Conservation (phyloP, 1,140 invertebrate genomes). For the Pteromalus puparum region DNA sequence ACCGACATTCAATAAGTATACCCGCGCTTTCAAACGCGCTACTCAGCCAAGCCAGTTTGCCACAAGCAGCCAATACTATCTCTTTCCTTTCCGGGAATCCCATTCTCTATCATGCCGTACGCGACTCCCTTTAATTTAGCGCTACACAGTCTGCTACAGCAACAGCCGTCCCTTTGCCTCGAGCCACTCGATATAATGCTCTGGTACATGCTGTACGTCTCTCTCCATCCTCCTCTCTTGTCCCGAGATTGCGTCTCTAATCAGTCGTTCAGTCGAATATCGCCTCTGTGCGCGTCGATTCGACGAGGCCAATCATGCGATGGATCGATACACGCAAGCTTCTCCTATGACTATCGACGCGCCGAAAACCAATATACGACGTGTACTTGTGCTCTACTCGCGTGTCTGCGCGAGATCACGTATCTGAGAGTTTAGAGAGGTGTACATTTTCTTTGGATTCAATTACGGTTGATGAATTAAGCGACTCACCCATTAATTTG, state of each 20-base stretch:
- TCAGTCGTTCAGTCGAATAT: constrained; percentile 40
- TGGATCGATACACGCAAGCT: constrained; percentile 15
- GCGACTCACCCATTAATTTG: too few relatives aligned
- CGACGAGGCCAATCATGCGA: constrained; percentile 21
- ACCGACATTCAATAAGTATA: not conserved
- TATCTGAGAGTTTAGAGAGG: too few relatives aligned
- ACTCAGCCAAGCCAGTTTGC: not conserved
- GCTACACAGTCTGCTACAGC: not conserved
- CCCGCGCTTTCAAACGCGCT: not conserved
- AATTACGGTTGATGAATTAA: too few relatives aligned
- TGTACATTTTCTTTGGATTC: too few relatives aligned
- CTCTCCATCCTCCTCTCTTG: not conserved
- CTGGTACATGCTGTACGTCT: not conserved
- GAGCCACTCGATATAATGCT: not conserved
- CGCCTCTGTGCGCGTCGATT: not conserved
- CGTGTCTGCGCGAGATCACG: too few relatives aligned
- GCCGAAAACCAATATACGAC: not conserved
- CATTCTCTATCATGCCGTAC: not conserved
- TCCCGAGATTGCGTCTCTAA: constrained; percentile 21
- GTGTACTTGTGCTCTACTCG: too few relatives aligned
- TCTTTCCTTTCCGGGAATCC: not conserved
- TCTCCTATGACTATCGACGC: not conserved
- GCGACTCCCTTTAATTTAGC: constrained; percentile 16
- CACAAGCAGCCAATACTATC: not conserved
- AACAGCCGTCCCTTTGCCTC: not conserved